Base-by-base conservation (phyloP, 2,888 invertebrate genomes). In the Neria commutata region DNA sequence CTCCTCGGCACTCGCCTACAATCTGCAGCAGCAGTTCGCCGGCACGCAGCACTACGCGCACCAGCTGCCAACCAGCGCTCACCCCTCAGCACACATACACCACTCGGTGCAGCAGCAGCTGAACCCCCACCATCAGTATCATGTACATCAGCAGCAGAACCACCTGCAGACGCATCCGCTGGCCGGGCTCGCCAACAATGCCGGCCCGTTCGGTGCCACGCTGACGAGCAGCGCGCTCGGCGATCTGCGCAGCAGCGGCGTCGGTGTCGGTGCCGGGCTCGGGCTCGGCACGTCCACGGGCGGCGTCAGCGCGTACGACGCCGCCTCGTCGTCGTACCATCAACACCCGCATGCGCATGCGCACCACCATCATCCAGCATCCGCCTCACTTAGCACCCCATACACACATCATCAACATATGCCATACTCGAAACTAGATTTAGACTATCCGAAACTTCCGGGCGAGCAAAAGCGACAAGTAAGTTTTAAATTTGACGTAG, bases 401-500 rank as follows among this genome's bases (percentile, higher is more conserved):
- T 65, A 66, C 33, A 76, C 75, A 54, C 75, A 75, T 67, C 76
- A 77, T 56, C 77, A 77, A 56, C 78, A 78, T 66, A 68, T 77
- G 76, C 80, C 80, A 78, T 79, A 80, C 69, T 79, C 82, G 72
- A 81, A 82, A 81, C 73, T 82, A 81, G 82, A 82, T 78, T 82
- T 82, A 82, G 82, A 82, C 78, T 82, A 81, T 72, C 78, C 78
- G 73, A 82, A 82, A 80, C 74, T 77, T 76, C 81, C 80, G 75
- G 74, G 75, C 73, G 82, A 82, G 77, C 77, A 76, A 74, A 82
- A 82, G 75, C 80, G 82, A 80, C 82, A 82, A 82, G 82, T 82
- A 82, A 82, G 82, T 82, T 82, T 82, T 77, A 82, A 82, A 81
- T 82, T 82, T 81, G 82, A 82, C 74, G 82, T 82, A 80, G 82